Evolutionary conservation across 2,797 vertebrate species (phyloP).

Genomic region (Typhlichthys eigenmanni): DNA sequence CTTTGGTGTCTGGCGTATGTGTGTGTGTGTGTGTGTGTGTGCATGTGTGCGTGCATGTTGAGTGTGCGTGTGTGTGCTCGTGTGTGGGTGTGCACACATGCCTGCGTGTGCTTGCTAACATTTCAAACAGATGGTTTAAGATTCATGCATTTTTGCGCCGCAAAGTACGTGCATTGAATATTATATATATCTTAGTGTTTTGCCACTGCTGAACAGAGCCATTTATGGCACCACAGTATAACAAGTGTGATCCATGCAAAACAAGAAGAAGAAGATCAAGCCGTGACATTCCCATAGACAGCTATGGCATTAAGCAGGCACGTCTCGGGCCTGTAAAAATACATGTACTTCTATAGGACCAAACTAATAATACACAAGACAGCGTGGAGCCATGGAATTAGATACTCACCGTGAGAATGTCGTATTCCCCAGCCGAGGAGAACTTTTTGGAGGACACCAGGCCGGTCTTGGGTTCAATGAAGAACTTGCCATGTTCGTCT

Average conservation of each 20-base stretch:
- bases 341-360: neutral
- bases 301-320: too few relatives aligned
- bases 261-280: too few relatives aligned
- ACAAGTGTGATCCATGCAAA: too few relatives aligned
- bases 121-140: too few relatives aligned
- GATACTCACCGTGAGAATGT: slow-evolving; percentile 93
- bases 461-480: slow-evolving; percentile 97
- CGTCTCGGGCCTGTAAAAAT: slow-evolving; percentile 3
- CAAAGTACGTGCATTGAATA: too few relatives aligned
- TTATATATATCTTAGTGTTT: too few relatives aligned
- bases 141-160: too few relatives aligned
- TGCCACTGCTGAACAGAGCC: too few relatives aligned
- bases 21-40: neutral
- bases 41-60: neutral
- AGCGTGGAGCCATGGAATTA: neutral
- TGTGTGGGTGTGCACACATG: too few relatives aligned
- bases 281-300: too few relatives aligned
- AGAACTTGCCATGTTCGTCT: slow-evolving; percentile 93
- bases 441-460: slow-evolving; percentile 93
- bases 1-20: neutral
- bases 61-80: neutral
- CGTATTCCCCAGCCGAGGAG: slow-evolving; percentile 91
- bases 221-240: too few relatives aligned
- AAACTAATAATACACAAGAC: neutral
- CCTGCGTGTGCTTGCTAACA: too few relatives aligned